A percentile compares a stretch with the other conserved stretches of the same genome.
These are phyloP conservation scores for Ceyx margarethae DNA, from an alignment of 2,113 vertebrate species.

Conservation along the genomic window DNA sequence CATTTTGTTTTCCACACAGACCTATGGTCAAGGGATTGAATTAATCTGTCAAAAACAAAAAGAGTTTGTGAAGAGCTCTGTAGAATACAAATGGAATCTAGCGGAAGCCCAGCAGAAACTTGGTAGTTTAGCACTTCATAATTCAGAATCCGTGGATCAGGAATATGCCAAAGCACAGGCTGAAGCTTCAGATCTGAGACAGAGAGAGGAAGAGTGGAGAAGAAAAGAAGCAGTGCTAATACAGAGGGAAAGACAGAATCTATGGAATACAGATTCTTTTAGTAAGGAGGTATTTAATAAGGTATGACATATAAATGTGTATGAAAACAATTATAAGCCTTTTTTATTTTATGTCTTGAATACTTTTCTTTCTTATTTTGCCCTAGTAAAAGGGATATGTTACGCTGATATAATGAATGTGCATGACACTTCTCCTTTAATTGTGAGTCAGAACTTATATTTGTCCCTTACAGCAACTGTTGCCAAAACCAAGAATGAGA, in stretches of 20 bases:
- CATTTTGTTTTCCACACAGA: constrained; percentile 40
- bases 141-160: constrained; percentile 90
- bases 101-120: constrained; percentile 91
- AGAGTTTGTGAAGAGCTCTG: constrained; percentile 85
- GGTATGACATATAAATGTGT: constrained; percentile 67
- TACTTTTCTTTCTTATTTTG: neutral
- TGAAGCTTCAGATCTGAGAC: constrained; percentile 81
- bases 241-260: constrained; percentile 77
- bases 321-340: neutral
- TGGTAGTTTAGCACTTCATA: constrained; percentile 86
- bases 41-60: constrained; percentile 86
- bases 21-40: constrained; percentile 77
- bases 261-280: constrained; percentile 74
- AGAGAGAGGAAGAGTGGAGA: constrained; percentile 89
- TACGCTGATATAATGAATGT: neutral
- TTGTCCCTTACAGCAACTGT: neutral
- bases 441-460: neutral
- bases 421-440: neutral
- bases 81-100: constrained; percentile 88
- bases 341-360: neutral
- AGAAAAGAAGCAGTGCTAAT: constrained; percentile 87
- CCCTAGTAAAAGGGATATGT: neutral
- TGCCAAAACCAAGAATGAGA: neutral
- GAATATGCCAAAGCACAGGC: constrained; percentile 83
- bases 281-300: constrained; percentile 93